Percentiles rank a stretch among this genome's conserved stretches.
These are phyloP conservation scores for Hycleus cichorii DNA, from an alignment of 1,140 invertebrate species.

Conservation along the genomic window DNA sequence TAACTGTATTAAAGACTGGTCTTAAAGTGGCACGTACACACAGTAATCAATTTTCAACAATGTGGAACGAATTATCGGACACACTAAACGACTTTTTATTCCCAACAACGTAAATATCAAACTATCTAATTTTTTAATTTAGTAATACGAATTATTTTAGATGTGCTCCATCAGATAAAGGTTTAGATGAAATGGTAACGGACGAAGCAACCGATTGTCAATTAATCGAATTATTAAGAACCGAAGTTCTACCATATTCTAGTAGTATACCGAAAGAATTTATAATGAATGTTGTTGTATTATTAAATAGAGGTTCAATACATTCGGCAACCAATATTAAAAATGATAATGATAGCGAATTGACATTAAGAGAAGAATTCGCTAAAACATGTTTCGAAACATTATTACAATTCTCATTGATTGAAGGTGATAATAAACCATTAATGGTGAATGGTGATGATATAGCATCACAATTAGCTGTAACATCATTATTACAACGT, in stretches of 20 bases:
- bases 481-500: conserved; percentile 81
- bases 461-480: conserved; percentile 76
- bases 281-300: conserved; percentile 76
- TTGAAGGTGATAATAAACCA: conserved; percentile 55
- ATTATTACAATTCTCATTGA: conserved; percentile 83
- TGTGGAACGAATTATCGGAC: conserved; percentile 80
- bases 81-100: conserved; percentile 90
- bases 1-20: conserved; percentile 73
- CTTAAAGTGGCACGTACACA: conserved; percentile 79
- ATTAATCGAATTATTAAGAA: conserved; percentile 76
- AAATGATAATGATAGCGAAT: conserved; percentile 70
- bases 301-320: conserved; percentile 90
- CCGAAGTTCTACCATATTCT: conserved; percentile 79
- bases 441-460: conserved; percentile 35
- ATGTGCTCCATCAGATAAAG: conserved; percentile 56
- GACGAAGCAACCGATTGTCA: conserved; percentile 83
- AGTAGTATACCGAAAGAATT: conserved; percentile 76
- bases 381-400: conserved; percentile 95
- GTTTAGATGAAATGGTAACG: conserved; percentile 71
- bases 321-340: conserved; percentile 71
- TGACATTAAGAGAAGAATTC: conserved; percentile 86
- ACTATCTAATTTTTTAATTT: not conserved
- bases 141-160: conserved; percentile 22
- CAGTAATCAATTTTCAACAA: conserved; percentile 57
- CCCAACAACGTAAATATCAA: conserved; percentile 55